Conservation (phyloP, 2,113 vertebrate genomes). For the Ifrita kowaldi region DNA sequence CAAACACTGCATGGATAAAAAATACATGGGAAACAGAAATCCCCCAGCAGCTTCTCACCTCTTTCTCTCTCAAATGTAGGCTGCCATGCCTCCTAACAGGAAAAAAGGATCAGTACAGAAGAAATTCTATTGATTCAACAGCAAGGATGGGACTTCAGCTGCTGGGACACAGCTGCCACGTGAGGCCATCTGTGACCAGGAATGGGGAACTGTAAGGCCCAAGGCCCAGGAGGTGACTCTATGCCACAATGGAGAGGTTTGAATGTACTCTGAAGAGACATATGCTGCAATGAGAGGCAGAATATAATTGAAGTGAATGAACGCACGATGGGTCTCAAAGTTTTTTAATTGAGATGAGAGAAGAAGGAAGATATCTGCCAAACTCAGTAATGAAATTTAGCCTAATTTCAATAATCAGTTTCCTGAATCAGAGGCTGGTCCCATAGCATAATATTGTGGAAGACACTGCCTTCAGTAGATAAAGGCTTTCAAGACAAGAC, state of each 20-base stretch:
- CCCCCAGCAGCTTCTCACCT: neutral
- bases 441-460: neutral
- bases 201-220: neutral
- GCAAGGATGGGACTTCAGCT: neutral
- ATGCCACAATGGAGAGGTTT: neutral
- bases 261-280: neutral
- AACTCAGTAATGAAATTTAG: neutral
- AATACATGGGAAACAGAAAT: neutral
- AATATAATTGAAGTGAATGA: neutral
- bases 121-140: neutral
- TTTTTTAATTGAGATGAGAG: neutral
- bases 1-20: neutral
- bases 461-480: neutral
- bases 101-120: neutral
- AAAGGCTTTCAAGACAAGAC: neutral
- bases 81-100: neutral
- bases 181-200: fast-evolving
- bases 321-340: neutral
- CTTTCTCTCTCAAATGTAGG: neutral
- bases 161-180: neutral
- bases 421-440: neutral
- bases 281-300: neutral
- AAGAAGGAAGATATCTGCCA: neutral
- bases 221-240: neutral
- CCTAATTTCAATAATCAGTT: neutral